A percentile compares a stretch with the other conserved stretches of the same genome.
phyloP scores from a whole-genome alignment of 2,113 vertebrate species.

The Cyanistes caeruleus region DNA sequence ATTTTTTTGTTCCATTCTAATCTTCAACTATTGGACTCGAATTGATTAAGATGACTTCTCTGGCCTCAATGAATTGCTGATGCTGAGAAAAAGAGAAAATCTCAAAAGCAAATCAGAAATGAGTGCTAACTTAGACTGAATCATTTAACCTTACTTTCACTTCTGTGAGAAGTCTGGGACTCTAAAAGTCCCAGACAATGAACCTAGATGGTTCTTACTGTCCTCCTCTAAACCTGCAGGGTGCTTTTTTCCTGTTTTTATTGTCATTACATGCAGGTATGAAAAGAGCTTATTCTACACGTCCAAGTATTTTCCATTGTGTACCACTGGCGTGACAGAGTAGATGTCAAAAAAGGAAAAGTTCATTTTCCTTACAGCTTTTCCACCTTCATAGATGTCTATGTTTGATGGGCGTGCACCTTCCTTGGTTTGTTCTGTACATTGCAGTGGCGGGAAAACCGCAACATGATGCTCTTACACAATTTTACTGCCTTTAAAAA shows the following conservation, averaged over 20 bases:
- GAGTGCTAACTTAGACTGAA: neutral
- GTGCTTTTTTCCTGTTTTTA: neutral
- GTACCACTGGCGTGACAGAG: rapidly evolving
- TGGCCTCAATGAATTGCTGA: neutral
- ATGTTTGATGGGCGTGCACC: rapidly evolving
- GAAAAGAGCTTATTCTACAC: neutral
- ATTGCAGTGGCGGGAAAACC: neutral
- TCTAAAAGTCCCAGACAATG: neutral
- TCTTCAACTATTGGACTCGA: neutral
- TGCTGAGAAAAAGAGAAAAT: neutral
- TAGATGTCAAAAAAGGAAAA: neutral
- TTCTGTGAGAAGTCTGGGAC: neutral
- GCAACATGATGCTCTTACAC: neutral
- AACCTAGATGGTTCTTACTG: neutral
- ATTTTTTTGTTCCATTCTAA: neutral
- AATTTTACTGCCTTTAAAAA: neutral
- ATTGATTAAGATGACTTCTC: neutral
- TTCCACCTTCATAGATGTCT: neutral
- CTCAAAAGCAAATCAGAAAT: neutral
- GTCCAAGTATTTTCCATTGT: neutral
- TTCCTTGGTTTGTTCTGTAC: neutral
- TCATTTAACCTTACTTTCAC: neutral
- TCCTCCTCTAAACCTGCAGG: neutral
- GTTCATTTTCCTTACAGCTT: neutral
- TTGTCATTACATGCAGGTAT: neutral